Base-by-base conservation (phyloP, 2,113 vertebrate genomes). In the Gallinago jamesoni region DNA sequence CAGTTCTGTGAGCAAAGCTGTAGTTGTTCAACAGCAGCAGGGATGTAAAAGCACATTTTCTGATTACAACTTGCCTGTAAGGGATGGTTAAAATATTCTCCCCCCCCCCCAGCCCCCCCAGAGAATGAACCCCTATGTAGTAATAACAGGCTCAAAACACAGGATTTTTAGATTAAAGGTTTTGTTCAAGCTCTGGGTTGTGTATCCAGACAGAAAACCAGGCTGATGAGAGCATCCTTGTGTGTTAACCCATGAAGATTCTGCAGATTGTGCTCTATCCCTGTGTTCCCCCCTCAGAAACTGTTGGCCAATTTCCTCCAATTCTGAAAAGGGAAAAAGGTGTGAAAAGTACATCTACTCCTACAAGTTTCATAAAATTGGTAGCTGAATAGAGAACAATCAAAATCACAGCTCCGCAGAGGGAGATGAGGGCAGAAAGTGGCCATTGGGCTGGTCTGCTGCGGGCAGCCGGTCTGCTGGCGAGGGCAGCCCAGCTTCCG, bases 371-470 rank as follows among this genome's bases (percentile, higher is more conserved):
- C 12, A 41, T 47, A 13, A 35, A 74, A 59, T 1, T 15, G 9
- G 47, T 22, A 82, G 60, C 18, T 45, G 27, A 88, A 47, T 2
- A 69, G 33, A 79, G 33, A 92, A 43, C 28, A 79, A 39, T 16
- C 21, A 39, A 45, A 79, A 57, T 15, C 37, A 79, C 31, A 90
- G 62, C 12, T 84, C 39, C 2, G 1, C 41, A 79, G 43, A 75
- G 25, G 27, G n/a, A 88, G n/a, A 37, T 3, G 22, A 83, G 24
- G 55, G 63, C 53, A 82, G 37, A 12, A 83, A 55, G 31, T 0
- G 13, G 27, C 28, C n/a, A 10, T 0, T 7, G 39, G 33, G 47
- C 27, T 2, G 1, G 55, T 45, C 14, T 41, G 12, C 2, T 1
- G 43, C 9, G 2, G 41, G 41, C 41, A 43, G 41, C 41, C 5